Evolutionary conservation across 2,888 invertebrate genomes (phyloP).

Genomic region (Nysson spinosus): DNA sequence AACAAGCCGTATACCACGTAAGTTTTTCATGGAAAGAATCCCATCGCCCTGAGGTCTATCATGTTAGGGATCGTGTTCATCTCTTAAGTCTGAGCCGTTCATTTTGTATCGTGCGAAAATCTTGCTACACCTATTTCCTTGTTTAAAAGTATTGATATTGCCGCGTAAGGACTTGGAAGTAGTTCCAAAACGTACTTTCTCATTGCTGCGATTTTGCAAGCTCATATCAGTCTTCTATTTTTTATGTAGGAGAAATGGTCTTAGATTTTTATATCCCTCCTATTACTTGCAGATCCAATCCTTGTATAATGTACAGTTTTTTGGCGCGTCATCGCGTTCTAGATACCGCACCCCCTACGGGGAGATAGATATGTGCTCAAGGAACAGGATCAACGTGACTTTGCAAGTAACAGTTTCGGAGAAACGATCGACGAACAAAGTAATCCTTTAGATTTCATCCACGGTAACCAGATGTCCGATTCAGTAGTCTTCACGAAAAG

Average conservation of each 20-base stretch:
- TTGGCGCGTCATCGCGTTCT: constrained; percentile 42
- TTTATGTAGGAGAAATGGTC: background rate
- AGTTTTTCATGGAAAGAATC: constrained; percentile 19
- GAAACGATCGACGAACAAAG: constrained; percentile 35
- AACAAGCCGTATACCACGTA: background rate
- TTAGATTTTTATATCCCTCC: no score
- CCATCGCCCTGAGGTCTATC: background rate
- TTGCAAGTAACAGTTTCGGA: constrained; percentile 37
- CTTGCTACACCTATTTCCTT: no score
- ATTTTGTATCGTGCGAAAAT: background rate
- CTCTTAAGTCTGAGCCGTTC: background rate
- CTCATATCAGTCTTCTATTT: no score
- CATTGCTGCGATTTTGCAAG: no score
- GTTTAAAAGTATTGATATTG: no score
- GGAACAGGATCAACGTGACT: constrained; percentile 57
- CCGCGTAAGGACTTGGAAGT: no score
- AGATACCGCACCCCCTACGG: constrained; percentile 19
- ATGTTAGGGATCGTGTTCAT: background rate
- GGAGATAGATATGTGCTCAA: constrained; percentile 32
- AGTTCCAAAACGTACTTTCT: no score
- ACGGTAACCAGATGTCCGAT: constrained; percentile 54
- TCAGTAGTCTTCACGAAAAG: constrained; percentile 7
- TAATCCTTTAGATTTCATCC: constrained; percentile 53
- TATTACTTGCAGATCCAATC: background rate
- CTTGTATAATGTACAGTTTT: constrained; percentile 34